phyloP scores from a whole-genome alignment of 2,113 vertebrate species.

The Paracanthobrama guichenoti region DNA sequence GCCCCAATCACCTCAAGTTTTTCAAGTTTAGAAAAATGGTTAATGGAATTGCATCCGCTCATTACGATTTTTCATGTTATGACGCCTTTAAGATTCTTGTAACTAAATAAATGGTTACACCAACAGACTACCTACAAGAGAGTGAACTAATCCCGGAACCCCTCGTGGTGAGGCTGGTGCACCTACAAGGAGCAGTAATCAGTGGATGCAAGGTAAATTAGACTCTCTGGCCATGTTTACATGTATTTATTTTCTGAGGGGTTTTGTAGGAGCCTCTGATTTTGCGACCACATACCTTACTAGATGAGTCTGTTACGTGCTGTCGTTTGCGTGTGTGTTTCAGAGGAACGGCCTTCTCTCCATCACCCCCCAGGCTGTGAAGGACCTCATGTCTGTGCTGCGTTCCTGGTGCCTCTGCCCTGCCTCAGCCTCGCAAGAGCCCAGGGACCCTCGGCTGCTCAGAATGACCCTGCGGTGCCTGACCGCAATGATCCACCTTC shows the following conservation, averaged over 20 bases:
- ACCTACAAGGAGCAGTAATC: slow-evolving; percentile 87
- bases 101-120: slow-evolving; percentile 23
- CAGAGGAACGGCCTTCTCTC: slow-evolving; percentile 87
- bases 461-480: slow-evolving; percentile 75
- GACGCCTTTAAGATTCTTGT: neutral
- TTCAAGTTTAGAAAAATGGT: too few relatives aligned
- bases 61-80: too few relatives aligned
- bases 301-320: neutral
- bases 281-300: neutral
- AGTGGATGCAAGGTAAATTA: slow-evolving; percentile 85
- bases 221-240: slow-evolving; percentile 15
- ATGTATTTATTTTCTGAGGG: neutral
- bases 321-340: slow-evolving; percentile 24
- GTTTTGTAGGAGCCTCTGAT: neutral
- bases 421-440: neutral
- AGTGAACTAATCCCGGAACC: slow-evolving; percentile 75
- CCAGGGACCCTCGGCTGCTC: slow-evolving; percentile 66
- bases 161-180: slow-evolving; percentile 81
- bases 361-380: slow-evolving; percentile 77
- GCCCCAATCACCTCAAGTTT: too few relatives aligned
- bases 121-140: slow-evolving; percentile 79
- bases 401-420: slow-evolving; percentile 69
- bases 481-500: slow-evolving; percentile 84
- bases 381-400: slow-evolving; percentile 83
- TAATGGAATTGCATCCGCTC: too few relatives aligned